A percentile compares a stretch with the other conserved stretches of the same genome.
phyloP scores from a whole-genome alignment of 1,140 invertebrate species.

The Chironomus tepperi region DNA sequence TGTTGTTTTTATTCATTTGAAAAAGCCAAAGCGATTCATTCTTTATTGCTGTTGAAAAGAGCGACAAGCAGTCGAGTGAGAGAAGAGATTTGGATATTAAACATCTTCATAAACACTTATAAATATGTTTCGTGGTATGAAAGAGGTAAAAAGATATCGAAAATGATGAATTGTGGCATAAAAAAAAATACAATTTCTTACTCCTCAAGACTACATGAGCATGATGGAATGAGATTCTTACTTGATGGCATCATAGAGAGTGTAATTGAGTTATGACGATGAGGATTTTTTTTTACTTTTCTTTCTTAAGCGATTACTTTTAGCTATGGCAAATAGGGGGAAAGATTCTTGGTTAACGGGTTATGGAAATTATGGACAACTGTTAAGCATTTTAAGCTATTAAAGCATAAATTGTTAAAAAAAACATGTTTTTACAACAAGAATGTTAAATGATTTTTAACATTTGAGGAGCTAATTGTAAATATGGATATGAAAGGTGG shows the following conservation, averaged over 20 bases:
- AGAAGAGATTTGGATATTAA: conserved; percentile 5
- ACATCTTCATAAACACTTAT: conserved; percentile 7
- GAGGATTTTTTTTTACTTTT: too few relatives aligned
- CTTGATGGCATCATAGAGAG: conserved; percentile 3
- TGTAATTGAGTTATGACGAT: conserved; percentile 13
- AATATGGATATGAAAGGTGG: too few relatives aligned
- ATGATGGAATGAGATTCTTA: background rate
- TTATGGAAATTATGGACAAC: too few relatives aligned
- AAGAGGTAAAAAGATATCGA: background rate
- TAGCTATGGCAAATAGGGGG: background rate
- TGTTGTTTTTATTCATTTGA: background rate
- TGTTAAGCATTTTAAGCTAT: too few relatives aligned
- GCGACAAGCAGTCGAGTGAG: background rate
- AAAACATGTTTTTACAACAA: too few relatives aligned
- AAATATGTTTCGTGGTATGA: background rate
- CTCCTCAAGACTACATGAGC: too few relatives aligned
- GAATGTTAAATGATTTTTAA: too few relatives aligned
- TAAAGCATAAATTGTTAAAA: too few relatives aligned
- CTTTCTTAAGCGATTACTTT: background rate
- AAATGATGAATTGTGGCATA: conserved; percentile 13
- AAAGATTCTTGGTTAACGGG: too few relatives aligned
- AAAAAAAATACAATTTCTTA: background rate
- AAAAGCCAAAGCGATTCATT: background rate
- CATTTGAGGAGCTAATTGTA: too few relatives aligned
- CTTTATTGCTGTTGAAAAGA: conserved; percentile 10